Evolutionary conservation across 2,797 vertebrate genomes (phyloP).

Genomic region (Lindbergichthys nudifrons): DNA sequence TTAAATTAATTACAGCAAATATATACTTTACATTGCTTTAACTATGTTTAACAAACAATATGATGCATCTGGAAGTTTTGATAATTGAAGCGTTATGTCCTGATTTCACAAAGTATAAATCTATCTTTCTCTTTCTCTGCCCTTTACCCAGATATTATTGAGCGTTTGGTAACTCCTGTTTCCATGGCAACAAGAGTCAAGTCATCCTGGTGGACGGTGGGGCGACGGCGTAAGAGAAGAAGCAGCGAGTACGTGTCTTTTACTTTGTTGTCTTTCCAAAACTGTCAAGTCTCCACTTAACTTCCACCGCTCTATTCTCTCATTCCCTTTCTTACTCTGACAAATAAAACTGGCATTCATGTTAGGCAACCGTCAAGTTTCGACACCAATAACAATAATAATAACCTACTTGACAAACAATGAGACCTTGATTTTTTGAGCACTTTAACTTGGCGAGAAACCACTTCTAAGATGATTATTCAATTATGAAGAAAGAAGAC

Average conservation of each 20-base stretch:
- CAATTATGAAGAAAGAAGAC: constrained; percentile 10
- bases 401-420: neutral
- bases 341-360: neutral
- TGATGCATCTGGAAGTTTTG: neutral
- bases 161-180: constrained; percentile 83
- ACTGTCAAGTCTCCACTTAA: constrained; percentile 15
- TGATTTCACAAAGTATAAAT: constrained; percentile 1
- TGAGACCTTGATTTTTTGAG: constrained; percentile 3
- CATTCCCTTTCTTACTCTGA: neutral
- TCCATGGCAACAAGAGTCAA: constrained; percentile 82
- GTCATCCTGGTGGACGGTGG: constrained; percentile 61
- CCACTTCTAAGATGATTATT: constrained; percentile 33
- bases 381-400: neutral
- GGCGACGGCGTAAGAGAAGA: constrained; percentile 56
- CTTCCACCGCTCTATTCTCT: neutral
- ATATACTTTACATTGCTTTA: too few species aligned
- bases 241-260: constrained; percentile 57
- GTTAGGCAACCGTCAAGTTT: neutral
- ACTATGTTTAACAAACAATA: neutral
- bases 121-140: constrained; percentile 32
- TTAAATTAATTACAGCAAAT: too few species aligned
- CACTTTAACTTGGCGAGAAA: neutral
- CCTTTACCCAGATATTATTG: constrained; percentile 72
- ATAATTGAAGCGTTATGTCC: too few species aligned
- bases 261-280: constrained; percentile 19